phyloP scores from a whole-genome alignment of 1,140 invertebrate genomes.

The Eueides isabella region DNA sequence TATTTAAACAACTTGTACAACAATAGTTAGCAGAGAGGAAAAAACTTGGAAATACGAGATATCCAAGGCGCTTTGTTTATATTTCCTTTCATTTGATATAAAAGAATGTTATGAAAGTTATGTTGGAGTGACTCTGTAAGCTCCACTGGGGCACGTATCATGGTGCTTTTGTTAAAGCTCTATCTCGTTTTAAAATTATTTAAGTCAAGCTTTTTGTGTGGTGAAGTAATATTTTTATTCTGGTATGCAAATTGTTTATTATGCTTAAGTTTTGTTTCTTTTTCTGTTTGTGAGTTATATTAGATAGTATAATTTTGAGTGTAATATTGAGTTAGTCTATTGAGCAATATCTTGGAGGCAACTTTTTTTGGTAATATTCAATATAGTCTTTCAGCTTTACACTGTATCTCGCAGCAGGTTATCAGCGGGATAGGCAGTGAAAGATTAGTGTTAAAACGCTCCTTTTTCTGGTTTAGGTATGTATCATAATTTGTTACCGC shows the following conservation, averaged over 20 bases:
- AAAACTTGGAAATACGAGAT: slow-evolving; percentile 12
- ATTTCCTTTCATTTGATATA: slow-evolving; percentile 11
- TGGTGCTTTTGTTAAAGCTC: background rate
- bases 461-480: no score
- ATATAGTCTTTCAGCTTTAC: no score
- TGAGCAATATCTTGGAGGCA: no score
- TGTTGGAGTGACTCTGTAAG: slow-evolving; percentile 8
- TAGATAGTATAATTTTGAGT: no score
- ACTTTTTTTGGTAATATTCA: no score
- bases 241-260: background rate
- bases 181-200: background rate
- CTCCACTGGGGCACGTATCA: background rate
- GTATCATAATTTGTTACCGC: no score
- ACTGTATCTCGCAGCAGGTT: no score
- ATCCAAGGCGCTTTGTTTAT: slow-evolving; percentile 21
- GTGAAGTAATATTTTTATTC: background rate
- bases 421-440: no score
- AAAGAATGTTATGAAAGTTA: slow-evolving; percentile 11
- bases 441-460: no score
- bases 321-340: no score
- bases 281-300: no score
- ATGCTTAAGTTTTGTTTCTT: no score
- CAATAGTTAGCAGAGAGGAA: slow-evolving; percentile 1
- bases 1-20: slow-evolving; percentile 4
- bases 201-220: background rate